Evolutionary conservation across 2,113 vertebrate species (phyloP).

Genomic region (Anas platyrhynchos): DNA sequence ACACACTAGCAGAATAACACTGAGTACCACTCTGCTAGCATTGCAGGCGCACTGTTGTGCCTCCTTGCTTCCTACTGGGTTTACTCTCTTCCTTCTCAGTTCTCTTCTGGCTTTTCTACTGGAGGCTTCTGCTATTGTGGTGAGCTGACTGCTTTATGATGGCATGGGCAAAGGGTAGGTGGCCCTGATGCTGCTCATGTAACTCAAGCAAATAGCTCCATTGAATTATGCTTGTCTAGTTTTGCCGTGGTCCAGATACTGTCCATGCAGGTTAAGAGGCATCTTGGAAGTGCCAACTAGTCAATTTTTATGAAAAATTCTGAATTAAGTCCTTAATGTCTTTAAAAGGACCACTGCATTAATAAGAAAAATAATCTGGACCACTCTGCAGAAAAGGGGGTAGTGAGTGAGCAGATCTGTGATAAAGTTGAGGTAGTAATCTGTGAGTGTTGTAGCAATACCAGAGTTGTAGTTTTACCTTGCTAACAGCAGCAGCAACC

Average conservation of each 20-base stretch:
- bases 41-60: background rate
- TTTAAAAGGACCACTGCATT: too few relatives aligned
- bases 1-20: background rate
- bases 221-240: background rate
- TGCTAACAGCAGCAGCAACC: too few relatives aligned
- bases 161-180: background rate
- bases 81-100: background rate
- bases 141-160: background rate
- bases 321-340: background rate
- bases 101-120: background rate
- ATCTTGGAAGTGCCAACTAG: background rate
- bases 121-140: background rate
- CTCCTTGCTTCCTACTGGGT: background rate
- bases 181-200: rapidly evolving
- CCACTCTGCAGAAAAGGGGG: too few relatives aligned
- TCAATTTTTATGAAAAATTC: background rate
- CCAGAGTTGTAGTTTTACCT: too few relatives aligned
- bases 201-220: background rate
- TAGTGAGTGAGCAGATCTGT: too few relatives aligned
- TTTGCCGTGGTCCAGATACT: background rate
- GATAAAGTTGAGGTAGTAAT: too few relatives aligned
- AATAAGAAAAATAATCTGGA: too few relatives aligned
- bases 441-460: too few relatives aligned
- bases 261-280: background rate
- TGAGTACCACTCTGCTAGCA: background rate